A percentile compares a stretch with the other conserved stretches of the same genome.
Conservation (phyloP, 2,113 vertebrate species). For the Passer montanus region DNA sequence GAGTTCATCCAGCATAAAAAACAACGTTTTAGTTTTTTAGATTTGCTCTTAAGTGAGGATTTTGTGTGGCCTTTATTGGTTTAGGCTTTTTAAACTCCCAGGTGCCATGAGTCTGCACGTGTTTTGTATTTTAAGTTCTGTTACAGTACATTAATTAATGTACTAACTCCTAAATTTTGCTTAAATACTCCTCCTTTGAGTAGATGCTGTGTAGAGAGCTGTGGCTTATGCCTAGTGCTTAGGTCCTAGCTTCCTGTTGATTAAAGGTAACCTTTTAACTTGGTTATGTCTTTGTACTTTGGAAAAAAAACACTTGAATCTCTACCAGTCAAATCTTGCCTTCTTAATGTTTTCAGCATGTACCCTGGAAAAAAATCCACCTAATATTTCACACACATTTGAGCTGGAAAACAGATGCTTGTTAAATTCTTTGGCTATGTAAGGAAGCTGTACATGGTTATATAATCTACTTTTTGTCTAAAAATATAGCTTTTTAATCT, state of each 20-base stretch:
- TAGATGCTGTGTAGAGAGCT: neutral
- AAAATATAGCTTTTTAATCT: slow-evolving; percentile 32
- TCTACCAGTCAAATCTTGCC: slow-evolving; percentile 24
- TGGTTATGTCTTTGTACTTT: slow-evolving; percentile 37
- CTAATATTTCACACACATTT: slow-evolving; percentile 66
- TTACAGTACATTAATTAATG: neutral
- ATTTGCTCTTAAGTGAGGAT: neutral
- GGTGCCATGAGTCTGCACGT: neutral
- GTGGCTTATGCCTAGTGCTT: neutral
- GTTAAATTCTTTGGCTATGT: slow-evolving; percentile 67
- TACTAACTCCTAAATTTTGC: neutral
- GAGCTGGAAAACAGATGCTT: slow-evolving; percentile 69
- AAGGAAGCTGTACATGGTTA: slow-evolving; percentile 56
- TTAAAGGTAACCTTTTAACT: slow-evolving; percentile 40
- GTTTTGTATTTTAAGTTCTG: neutral
- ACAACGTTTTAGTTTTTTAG: neutral
- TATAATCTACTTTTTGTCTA: slow-evolving; percentile 50
- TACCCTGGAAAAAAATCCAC: slow-evolving; percentile 62
- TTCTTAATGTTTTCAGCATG: slow-evolving; percentile 65
- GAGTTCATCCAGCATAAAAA: neutral
- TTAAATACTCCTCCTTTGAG: neutral
- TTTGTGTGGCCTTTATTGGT: neutral
- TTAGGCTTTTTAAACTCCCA: neutral
- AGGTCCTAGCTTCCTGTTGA: neutral
- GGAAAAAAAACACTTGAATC: neutral